Base-by-base conservation (phyloP, 2,797 vertebrate genomes). In the Pipistrellus pygmaeus region DNA sequence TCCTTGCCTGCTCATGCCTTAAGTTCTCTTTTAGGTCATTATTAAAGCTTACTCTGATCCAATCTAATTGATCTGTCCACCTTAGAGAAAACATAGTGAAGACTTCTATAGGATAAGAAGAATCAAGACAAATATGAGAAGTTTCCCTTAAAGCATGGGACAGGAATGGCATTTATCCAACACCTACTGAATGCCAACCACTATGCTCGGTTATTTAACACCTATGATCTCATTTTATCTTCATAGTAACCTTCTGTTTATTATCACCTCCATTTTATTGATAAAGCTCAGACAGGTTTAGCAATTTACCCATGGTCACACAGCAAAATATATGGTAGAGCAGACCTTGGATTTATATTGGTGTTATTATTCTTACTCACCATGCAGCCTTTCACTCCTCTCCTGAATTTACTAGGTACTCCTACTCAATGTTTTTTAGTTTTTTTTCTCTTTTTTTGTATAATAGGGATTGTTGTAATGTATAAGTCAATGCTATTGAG, bases 51-150 rank as follows among this genome's bases (percentile, higher is more conserved):
- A 84, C 3, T 73, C 55, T 75, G 0, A 60, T 57, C 30, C 10
- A 93, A 72, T n/a, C 8, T 68, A 90, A 90, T 92, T 12, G 83
- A 72, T 84, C 17, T 82, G 10, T 71, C 38, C 21, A 83, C 10
- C 3, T 18, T n/a, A 41, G 7, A 18, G 12, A 94, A 38, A 20
- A 66, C 27, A 91, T 75, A 48, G 20, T 73, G 21, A 71, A 23
- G 20, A 55, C 9, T 81, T 84, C 66, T 44, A 25, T 73, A 88
- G 2, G 10, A 48, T 30, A 88, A 51, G 12, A 80, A 90, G 9
- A 85, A 91, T 76, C 38, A 91, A 91, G 38, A 69, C 25, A 62
- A 85, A 92, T 76, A 85, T 46, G 15, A 60, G 14, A 84, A 51
- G 11, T 93, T 93, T 88, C 44, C 46, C 15, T 68, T 91, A n/a